These are phyloP conservation scores for Scalopus aquaticus DNA, from an alignment of 2,113 vertebrate genomes.

Conservation along the genomic window DNA sequence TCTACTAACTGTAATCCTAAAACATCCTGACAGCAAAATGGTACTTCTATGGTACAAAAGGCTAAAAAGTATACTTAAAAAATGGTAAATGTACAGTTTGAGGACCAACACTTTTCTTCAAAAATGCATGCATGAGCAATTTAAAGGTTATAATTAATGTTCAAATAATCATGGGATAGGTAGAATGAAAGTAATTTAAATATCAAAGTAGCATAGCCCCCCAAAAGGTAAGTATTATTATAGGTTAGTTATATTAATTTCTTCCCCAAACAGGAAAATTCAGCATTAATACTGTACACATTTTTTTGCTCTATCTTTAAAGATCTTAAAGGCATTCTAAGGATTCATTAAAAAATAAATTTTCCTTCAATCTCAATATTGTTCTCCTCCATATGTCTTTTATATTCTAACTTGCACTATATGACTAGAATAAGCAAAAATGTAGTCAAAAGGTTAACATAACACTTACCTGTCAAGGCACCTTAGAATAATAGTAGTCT, in stretches of 20 bases:
- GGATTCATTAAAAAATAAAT: conserved; percentile 23
- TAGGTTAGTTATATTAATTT: not conserved
- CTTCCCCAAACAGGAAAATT: not conserved
- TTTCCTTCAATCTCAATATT: conserved; percentile 25
- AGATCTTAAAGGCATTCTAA: conserved; percentile 10
- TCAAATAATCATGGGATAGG: not conserved
- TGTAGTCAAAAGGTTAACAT: conserved; percentile 44
- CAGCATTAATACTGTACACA: not conserved
- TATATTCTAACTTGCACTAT: not conserved
- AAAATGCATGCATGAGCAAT: not conserved
- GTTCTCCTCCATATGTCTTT: not conserved
- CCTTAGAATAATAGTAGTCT: conserved; percentile 94
- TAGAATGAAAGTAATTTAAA: conserved; percentile 34
- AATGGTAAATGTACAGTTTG: not conserved
- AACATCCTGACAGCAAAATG: not conserved
- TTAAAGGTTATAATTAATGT: conserved; percentile 9
- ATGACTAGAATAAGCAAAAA: conserved; percentile 25
- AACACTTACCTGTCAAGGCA: conserved; percentile 94
- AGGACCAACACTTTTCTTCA: not conserved
- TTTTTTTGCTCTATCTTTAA: conserved; percentile 32
- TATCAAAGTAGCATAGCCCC: not conserved
- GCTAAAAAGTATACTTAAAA: not conserved
- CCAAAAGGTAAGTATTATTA: not conserved
- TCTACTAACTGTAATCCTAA: not conserved
- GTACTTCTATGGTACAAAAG: not conserved